Evolutionary conservation across 2,797 vertebrate species (phyloP).

Genomic region (Ctenochaetus hawaiiensis): DNA sequence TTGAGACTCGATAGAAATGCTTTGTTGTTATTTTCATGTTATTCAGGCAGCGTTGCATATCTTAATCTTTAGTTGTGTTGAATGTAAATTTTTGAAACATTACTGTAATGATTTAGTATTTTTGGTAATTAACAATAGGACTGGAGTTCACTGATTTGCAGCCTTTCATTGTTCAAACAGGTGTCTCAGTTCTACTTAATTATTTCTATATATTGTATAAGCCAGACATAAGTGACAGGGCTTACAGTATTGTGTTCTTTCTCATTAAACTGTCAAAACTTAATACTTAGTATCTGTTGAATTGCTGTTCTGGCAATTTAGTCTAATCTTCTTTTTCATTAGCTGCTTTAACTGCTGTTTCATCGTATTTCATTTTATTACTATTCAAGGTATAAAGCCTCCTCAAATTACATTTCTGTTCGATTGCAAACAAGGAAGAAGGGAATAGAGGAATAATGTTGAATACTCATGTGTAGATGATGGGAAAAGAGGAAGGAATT

Average conservation of each 20-base stretch:
- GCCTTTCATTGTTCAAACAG: not conserved
- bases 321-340: conserved; percentile 8
- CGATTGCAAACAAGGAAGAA: conserved; percentile 49
- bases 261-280: conserved; percentile 7
- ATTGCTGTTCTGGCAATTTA: conserved; percentile 13
- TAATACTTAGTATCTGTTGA: conserved; percentile 13
- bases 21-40: not conserved
- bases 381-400: conserved; percentile 39
- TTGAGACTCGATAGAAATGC: not conserved
- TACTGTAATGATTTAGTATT: not conserved
- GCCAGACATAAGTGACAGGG: not conserved
- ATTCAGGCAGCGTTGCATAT: not conserved
- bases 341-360: conserved; percentile 44
- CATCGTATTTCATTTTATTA: conserved; percentile 46
- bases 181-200: not conserved
- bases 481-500: conserved; percentile 14
- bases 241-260: not conserved
- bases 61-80: not conserved
- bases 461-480: conserved; percentile 52
- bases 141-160: not conserved
- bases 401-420: conserved; percentile 43
- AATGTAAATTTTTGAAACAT: not conserved
- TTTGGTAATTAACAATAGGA: not conserved
- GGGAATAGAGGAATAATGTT: conserved; percentile 28
- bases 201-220: not conserved